Evolutionary conservation across 2,797 vertebrate genomes (phyloP), one percentile per base, ranked within the genome.

Genomic region (Coilia nasus): DNA sequence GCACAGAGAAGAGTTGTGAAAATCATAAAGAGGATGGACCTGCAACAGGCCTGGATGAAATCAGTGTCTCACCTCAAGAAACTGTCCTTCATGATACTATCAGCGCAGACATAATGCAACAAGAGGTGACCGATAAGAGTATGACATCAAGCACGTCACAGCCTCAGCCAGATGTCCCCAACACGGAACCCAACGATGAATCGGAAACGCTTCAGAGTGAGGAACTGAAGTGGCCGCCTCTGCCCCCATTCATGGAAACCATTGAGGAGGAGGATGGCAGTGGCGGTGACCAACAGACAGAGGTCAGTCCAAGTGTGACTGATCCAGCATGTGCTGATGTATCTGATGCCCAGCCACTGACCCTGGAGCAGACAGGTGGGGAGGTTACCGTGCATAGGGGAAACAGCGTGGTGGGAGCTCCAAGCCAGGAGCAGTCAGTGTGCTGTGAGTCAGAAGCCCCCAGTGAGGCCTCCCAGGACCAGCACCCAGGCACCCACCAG

Each of bases 361-460:
- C 71, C 15, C 17, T 4, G 11, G 71, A 41, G 71, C 35, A 6
- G 31, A 6, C 0, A 78, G 35, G 41, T 35, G 6, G 15, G 5
- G 28, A 81, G 83, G n/a, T 23, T 82, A 67, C 12, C 62, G 81
- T 81, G 81, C 82, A 54, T n/a, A n/a, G n/a, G 2, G 60, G 23
- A 14, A 31, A 78, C 31, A 78, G 71, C 6, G 7, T 54, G 10
- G 46, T 2, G 71, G 71, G 19, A 44, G 14, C 71, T 7, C 71
- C 71, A 35, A 23, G 6, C 86, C 78, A 83, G 62, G 35, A 59
- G 50, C 41, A 60, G 81, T 28, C 64, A 86, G 47, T 75, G 6
- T 86, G 54, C 81, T 64, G 10, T 50, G 31, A 85, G 84, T 47
- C 11, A 15, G 44, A 78, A 17, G 5, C 35, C 35, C 71, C 17